A percentile compares a stretch with the other conserved stretches of the same genome.
These are phyloP conservation scores for Oenanthe oenanthe DNA, from an alignment of 2,113 vertebrate species.

Conservation along the genomic window DNA sequence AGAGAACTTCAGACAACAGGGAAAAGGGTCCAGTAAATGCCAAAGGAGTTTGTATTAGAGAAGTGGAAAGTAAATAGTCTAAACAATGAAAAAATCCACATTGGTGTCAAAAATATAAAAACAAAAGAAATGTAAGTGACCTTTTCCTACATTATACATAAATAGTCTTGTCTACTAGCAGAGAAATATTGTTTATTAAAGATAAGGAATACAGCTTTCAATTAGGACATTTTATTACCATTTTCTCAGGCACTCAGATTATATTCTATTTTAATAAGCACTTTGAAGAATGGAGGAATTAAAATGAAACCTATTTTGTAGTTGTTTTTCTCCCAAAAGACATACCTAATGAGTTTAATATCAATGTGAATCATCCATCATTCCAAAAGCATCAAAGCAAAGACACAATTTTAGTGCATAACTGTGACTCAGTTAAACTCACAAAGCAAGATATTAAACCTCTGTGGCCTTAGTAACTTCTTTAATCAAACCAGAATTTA, in stretches of 20 bases:
- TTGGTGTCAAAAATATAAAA: slow-evolving; percentile 62
- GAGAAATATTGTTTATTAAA: slow-evolving; percentile 39
- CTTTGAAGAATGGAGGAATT: neutral
- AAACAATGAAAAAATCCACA: slow-evolving; percentile 64
- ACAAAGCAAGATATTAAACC: neutral
- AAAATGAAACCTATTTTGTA: slow-evolving; percentile 26
- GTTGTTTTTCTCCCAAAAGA: neutral
- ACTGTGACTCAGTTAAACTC: neutral
- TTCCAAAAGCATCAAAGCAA: neutral
- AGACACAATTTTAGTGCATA: neutral
- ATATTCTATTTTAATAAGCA: slow-evolving; percentile 37
- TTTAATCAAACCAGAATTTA: slow-evolving; percentile 13
- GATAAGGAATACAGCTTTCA: slow-evolving; percentile 36
- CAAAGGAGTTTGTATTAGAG: slow-evolving; percentile 64
- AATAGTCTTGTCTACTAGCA: slow-evolving; percentile 44
- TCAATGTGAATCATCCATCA: slow-evolving; percentile 11
- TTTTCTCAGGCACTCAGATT: neutral
- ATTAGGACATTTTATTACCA: slow-evolving; percentile 5
- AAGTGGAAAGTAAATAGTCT: slow-evolving; percentile 67
- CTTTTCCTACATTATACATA: slow-evolving; percentile 67
- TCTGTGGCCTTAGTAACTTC: neutral
- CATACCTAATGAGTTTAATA: slow-evolving; percentile 22
- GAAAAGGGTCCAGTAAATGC: slow-evolving; percentile 67
- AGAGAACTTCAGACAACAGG: slow-evolving; percentile 64
- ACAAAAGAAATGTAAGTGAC: slow-evolving; percentile 46